A percentile compares a stretch with the other conserved stretches of the same genome.
phyloP scores from a whole-genome alignment of 2,888 invertebrate species.

The Trimorus sp. region DNA sequence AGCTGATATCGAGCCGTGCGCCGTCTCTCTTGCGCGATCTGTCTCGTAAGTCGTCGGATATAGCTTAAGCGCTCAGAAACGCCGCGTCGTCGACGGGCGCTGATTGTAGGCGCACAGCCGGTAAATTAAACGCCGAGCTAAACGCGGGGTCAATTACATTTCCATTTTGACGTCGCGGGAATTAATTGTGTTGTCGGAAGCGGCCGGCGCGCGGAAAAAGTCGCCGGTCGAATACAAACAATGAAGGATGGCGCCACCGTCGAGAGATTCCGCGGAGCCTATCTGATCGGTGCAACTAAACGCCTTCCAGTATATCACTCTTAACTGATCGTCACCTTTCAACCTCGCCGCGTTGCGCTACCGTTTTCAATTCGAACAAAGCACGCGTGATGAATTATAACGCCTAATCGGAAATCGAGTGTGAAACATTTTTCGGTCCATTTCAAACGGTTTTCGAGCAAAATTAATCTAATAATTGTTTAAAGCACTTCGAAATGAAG shows the following conservation, averaged over 20 bases:
- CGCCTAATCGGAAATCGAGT: too few relatives aligned
- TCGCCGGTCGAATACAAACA: slow-evolving; percentile 13
- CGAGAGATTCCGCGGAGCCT: slow-evolving; percentile 56
- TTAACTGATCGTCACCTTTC: slow-evolving; percentile 78
- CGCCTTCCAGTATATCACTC: slow-evolving; percentile 75
- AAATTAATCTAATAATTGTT: too few relatives aligned
- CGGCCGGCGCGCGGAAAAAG: too few relatives aligned
- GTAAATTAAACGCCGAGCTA: slow-evolving; percentile 7
- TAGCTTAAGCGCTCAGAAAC: slow-evolving; percentile 16
- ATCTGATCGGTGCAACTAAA: slow-evolving; percentile 79
- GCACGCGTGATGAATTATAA: too few relatives aligned
- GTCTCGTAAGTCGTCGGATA: slow-evolving; percentile 27
- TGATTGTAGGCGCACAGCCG: too few relatives aligned
- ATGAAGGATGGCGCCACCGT: slow-evolving; percentile 25
- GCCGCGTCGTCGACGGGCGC: background rate
- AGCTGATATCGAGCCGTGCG: slow-evolving; percentile 41
- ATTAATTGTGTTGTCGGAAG: too few relatives aligned
- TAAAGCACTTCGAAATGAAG: too few relatives aligned
- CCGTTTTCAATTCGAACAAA: slow-evolving; percentile 14
- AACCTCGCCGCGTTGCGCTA: slow-evolving; percentile 59
- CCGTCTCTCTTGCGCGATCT: slow-evolving; percentile 19
- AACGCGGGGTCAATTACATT: slow-evolving; percentile 31
- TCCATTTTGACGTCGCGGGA: background rate
- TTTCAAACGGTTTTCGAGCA: too few relatives aligned
- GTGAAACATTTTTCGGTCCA: too few relatives aligned